Conservation (phyloP, 2,888 invertebrate genomes). For the Herminia tarsipennalis region DNA sequence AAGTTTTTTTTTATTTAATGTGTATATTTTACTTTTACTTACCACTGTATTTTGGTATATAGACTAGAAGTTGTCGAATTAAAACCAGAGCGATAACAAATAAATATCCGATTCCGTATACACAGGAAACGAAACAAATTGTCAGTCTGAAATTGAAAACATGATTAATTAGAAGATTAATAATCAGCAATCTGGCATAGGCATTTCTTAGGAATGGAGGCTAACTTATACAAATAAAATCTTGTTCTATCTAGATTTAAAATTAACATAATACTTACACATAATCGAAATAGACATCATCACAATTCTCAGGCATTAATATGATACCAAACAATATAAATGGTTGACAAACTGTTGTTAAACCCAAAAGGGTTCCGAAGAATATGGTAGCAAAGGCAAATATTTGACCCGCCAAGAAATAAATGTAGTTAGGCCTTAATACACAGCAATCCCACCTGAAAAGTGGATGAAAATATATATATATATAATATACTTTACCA, state of each 20-base stretch:
- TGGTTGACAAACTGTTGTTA: slow-evolving; percentile 95
- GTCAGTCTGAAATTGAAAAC: slow-evolving; percentile 74
- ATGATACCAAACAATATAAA: slow-evolving; percentile 88
- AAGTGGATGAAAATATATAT: slow-evolving; percentile 14
- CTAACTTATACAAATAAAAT: too few species aligned
- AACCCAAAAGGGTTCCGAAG: slow-evolving; percentile 91
- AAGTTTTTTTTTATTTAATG: too few species aligned
- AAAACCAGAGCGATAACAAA: slow-evolving; percentile 76
- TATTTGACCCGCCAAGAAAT: slow-evolving; percentile 89
- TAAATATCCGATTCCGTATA: slow-evolving; percentile 77
- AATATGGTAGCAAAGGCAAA: slow-evolving; percentile 88
- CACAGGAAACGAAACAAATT: slow-evolving; percentile 84
- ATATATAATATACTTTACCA: not conserved
- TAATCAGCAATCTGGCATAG: too few species aligned
- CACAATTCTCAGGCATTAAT: slow-evolving; percentile 93
- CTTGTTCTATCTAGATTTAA: not conserved
- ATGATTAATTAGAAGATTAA: not conserved
- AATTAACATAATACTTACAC: slow-evolving; percentile 83
- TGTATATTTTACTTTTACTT: slow-evolving; percentile 34
- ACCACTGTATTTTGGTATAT: slow-evolving; percentile 77
- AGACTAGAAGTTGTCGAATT: slow-evolving; percentile 74
- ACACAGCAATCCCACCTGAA: slow-evolving; percentile 94
- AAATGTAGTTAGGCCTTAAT: slow-evolving; percentile 91
- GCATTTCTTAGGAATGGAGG: too few species aligned
- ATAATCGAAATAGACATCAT: slow-evolving; percentile 92